Conservation (phyloP, 2,888 invertebrate species). For the Eristalis intricaria region DNA sequence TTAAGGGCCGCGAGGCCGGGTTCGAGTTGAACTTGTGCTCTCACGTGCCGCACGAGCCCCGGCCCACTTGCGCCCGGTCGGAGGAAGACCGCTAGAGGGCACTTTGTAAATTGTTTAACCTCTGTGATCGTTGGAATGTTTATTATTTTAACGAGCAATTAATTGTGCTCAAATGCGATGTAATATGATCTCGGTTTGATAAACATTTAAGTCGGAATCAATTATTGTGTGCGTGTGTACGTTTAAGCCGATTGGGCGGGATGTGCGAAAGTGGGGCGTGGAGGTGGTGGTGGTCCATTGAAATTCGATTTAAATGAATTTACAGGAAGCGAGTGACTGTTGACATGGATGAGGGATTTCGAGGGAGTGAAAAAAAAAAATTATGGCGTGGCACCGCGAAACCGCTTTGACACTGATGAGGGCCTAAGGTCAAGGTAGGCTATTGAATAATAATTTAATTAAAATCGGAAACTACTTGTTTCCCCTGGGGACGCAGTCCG, state of each 20-base stretch:
- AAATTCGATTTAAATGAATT: not conserved
- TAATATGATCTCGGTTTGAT: constrained; percentile 17
- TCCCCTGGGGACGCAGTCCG: no score
- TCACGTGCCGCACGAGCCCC: not conserved
- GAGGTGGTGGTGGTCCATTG: not conserved
- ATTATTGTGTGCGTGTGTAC: not conserved
- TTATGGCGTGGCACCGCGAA: no score
- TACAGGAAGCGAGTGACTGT: not conserved
- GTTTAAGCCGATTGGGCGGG: not conserved
- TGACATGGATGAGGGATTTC: not conserved
- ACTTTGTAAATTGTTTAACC: constrained; percentile 38
- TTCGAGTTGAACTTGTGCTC: constrained; percentile 7
- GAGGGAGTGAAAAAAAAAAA: not conserved
- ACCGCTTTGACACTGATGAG: not conserved
- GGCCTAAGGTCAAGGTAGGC: not conserved
- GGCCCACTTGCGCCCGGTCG: not conserved
- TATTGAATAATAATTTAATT: no score
- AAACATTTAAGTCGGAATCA: constrained; percentile 34
- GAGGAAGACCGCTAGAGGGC: not conserved
- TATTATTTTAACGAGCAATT: constrained; percentile 41
- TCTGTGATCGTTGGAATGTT: constrained; percentile 41
- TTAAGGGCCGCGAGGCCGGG: not conserved
- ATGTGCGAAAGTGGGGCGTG: not conserved
- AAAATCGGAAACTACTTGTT: no score
- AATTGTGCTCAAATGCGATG: constrained; percentile 39